Evolutionary conservation across 2,888 invertebrate genomes (phyloP), one percentile per base, ranked within the genome.

Genomic region (Lasioglossum figueresi): DNA sequence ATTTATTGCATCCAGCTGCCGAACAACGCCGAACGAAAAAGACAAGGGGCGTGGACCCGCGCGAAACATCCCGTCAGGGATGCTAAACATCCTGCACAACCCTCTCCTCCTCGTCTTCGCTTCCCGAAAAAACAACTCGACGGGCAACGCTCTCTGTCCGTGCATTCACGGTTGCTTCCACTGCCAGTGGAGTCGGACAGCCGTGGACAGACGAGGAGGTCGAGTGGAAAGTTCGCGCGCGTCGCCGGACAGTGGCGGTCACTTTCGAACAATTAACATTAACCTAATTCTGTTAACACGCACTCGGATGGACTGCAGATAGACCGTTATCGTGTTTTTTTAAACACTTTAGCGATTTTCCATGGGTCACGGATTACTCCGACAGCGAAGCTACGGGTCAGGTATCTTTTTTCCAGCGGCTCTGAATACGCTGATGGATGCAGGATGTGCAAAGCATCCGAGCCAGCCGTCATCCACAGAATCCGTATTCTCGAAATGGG

Each of bases 1-100:
- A 66, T 66, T 66, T 66, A 66, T 66, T 52, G 40, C 71, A 43
- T 71, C 71, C 71, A 71, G 40, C 66, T 66, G 66, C 19, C 3
- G 66, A 70, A 40, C 40, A 40, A 12, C 68, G 10, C 8, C 40
- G 23, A 40, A 70, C 68, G 68, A 40, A 70, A 40, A 40, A n/a
- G n/a, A 23, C 52, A 52, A 3, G 52, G 52, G 52, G 52, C 52
- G 52, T 52, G 4, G 4, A 52, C 10, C 52, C 52, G 23, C 10
- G n/a, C 23, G n/a, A n/a, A 52, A 52, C 8, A 52, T 10, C 10
- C 23, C n/a, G 10, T 52, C 23, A n/a, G 52, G 8, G 10, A n/a
- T 52, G 52, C n/a, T 3, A n/a, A n/a, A 12, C 27, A 23, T 45
- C 5, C 4, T 56, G n/a, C n/a, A 1, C 12, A 4, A 12, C 59